Base-by-base conservation (phyloP, 2,113 vertebrate species). In the Pithys albifrons region DNA sequence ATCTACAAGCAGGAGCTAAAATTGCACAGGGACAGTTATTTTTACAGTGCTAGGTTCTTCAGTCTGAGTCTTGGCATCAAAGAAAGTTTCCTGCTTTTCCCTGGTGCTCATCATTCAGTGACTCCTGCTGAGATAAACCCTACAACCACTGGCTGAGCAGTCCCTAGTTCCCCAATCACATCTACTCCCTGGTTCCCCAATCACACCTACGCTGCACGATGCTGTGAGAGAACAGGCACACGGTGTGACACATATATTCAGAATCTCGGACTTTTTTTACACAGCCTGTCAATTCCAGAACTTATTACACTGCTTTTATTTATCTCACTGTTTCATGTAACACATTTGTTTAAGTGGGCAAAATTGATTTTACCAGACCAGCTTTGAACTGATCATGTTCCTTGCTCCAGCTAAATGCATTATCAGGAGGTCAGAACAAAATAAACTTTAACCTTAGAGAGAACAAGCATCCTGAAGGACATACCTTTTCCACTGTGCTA, bases 191-290 rank as follows among this genome's bases (percentile, higher is more conserved):
- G 31, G 17, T 27, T 75, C 74, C 54, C 31, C 39, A 1, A 29
- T 83, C 49, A 12, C 58, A 83, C 28, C 74, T 67, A 29, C 0
- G 0, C 39, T 7, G 15, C 8, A 20, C 9, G 35, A 20, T 17
- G n/a, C 35, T 43, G n/a, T 1, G 6, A 57, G 66, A 45, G 18
- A 29, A 8, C 0, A 0, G 71, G 19, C 2, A 1, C 43, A 46
- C 0, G 1, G 37, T 2, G 1, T 66, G 39, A 59, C 45, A 61
- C 37, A 13, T 0, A 0, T n/a, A 18, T 9, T 57, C 49, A 29
- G 46, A 43, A 18, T 54, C 71, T 58, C 1, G 18, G 15, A 37
- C 17, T 85, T 94, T 82, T 48, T 37, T 73, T 85, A 74, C 57
- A 73, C 28, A 73, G 37, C 23, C 74, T 91, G 78, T 54, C 71